These are phyloP conservation scores for Pyrrhura leucotis DNA, from an alignment of 2,797 vertebrate species.

Conservation along the genomic window DNA sequence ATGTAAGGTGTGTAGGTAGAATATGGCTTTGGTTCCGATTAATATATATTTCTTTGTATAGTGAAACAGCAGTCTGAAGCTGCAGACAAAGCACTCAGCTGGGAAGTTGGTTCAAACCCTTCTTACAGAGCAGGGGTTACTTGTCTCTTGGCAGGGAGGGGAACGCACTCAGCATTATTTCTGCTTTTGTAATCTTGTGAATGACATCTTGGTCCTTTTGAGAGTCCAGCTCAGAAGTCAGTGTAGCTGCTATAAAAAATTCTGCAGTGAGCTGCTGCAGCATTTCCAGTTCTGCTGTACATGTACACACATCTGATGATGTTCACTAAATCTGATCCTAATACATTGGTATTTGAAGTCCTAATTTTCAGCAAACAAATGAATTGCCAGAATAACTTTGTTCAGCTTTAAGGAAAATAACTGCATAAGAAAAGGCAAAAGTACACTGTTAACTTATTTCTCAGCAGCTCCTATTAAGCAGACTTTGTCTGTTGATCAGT, in stretches of 20 bases:
- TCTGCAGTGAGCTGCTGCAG: neutral
- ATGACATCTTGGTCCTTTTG: conserved; percentile 13
- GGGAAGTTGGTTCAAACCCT: neutral
- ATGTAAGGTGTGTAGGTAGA: neutral
- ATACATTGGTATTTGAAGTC: neutral
- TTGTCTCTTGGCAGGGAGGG: neutral
- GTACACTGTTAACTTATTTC: neutral
- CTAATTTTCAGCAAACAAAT: neutral
- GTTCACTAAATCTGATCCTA: neutral
- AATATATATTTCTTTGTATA: neutral
- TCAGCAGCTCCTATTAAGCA: neutral
- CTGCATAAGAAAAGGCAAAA: neutral
- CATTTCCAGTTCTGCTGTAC: neutral
- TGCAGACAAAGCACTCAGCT: neutral
- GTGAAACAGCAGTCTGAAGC: neutral
- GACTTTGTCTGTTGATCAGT: neutral
- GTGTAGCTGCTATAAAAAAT: neutral
- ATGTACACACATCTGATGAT: neutral
- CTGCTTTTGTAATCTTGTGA: conserved; percentile 26
- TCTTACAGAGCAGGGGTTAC: neutral
- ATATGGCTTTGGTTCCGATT: neutral
- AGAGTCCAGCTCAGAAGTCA: neutral
- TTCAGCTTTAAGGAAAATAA: neutral
- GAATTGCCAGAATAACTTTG: neutral
- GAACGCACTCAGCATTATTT: conserved; percentile 52